Evolutionary conservation across 2,113 vertebrate species (phyloP).

Genomic region (Nannospalax galili): DNA sequence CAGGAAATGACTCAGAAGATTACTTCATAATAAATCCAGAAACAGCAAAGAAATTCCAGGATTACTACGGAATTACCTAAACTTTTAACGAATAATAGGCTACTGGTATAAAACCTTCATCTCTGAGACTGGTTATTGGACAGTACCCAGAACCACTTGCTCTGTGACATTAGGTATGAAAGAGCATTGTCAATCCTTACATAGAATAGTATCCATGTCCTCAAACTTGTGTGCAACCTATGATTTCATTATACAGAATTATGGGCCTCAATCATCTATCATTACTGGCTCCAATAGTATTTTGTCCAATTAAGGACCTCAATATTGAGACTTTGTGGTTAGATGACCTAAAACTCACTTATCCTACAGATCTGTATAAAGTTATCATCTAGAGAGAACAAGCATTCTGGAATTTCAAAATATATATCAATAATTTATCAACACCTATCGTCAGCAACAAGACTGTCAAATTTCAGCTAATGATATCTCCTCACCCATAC

Average conservation of each 20-base stretch:
- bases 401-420: not conserved
- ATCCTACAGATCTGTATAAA: not conserved
- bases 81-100: not conserved
- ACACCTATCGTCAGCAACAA: not conserved
- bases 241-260: not conserved
- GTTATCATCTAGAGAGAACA: not conserved
- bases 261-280: not conserved
- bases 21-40: not conserved
- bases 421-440: not conserved
- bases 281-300: not conserved
- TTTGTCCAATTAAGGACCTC: not conserved
- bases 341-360: not conserved
- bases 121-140: not conserved
- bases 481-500: not conserved
- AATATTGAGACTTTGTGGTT: not conserved
- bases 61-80: not conserved
- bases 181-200: not conserved
- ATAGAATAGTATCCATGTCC: not conserved
- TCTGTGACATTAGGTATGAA: not conserved
- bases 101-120: not conserved
- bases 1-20: slow-evolving; percentile 3
- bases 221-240: not conserved
- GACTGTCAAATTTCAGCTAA: not conserved
- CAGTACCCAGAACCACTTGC: not conserved
- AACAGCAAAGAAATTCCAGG: not conserved